Evolutionary conservation across 2,113 vertebrate species (phyloP).

Genomic region (Pao palembangensis): DNA sequence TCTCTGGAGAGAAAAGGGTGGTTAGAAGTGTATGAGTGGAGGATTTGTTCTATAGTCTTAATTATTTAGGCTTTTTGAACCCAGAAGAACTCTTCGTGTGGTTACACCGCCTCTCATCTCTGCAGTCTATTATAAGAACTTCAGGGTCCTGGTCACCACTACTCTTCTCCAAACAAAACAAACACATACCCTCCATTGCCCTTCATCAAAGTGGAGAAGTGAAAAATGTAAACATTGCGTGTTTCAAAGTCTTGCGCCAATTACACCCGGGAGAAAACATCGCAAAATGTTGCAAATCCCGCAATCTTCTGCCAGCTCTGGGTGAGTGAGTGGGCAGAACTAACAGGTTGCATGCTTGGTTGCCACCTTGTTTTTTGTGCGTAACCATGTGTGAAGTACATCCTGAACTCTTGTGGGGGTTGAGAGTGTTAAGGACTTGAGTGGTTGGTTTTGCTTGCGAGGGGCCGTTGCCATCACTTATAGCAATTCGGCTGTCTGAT

Average conservation of each 20-base stretch:
- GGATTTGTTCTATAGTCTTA: background rate
- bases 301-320: constrained; percentile 17
- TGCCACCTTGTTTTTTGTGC: constrained; percentile 59
- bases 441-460: constrained; percentile 39
- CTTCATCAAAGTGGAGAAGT: constrained; percentile 1
- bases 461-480: constrained; percentile 37
- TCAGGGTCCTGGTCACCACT: constrained; percentile 51
- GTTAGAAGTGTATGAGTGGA: constrained; percentile 14
- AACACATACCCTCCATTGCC: constrained; percentile 14
- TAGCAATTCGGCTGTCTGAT: constrained; percentile 45
- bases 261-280: background rate
- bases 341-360: constrained; percentile 59
- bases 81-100: constrained; percentile 31
- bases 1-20: constrained; percentile 67
- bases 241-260: constrained; percentile 4
- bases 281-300: constrained; percentile 3
- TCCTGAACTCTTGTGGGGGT: constrained; percentile 47
- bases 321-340: constrained; percentile 38
- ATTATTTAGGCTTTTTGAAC: no score
- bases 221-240: constrained; percentile 12
- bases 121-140: constrained; percentile 57
- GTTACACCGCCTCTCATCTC: constrained; percentile 56
- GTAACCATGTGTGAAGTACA: constrained; percentile 67
- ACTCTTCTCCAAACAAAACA: constrained; percentile 12
- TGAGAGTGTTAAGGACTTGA: constrained; percentile 40